phyloP scores from a whole-genome alignment of 2,888 invertebrate genomes.

The Melanchra persicariae region DNA sequence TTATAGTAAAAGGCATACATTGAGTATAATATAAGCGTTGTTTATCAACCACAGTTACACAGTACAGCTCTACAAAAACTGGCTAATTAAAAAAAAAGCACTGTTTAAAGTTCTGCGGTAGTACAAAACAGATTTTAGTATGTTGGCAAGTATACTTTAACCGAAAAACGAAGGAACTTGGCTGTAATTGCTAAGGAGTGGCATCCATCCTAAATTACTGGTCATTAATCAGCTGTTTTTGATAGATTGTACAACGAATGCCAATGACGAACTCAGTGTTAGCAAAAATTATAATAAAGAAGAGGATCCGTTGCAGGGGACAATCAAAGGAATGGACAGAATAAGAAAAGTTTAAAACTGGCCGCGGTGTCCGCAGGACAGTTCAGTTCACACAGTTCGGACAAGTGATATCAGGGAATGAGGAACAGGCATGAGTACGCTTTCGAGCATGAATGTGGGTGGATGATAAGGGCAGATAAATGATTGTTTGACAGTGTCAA shows the following conservation, averaged over 20 bases:
- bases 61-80: background rate
- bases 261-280: background rate
- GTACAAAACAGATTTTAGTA: background rate
- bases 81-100: slow-evolving; percentile 44
- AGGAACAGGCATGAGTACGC: too few species aligned
- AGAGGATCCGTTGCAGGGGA: too few species aligned
- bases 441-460: too few species aligned
- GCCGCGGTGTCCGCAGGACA: too few species aligned
- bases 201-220: slow-evolving; percentile 9
- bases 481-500: too few species aligned
- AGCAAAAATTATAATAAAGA: too few species aligned
- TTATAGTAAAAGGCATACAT: background rate
- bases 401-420: too few species aligned
- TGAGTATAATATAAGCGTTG: background rate
- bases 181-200: slow-evolving; percentile 18
- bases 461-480: too few species aligned
- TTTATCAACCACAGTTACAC: slow-evolving; percentile 11
- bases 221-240: background rate
- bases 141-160: slow-evolving; percentile 12
- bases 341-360: too few species aligned
- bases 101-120: slow-evolving; percentile 7
- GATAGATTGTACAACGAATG: background rate
- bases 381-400: too few species aligned
- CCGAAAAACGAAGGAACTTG: background rate
- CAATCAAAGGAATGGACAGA: too few species aligned